A percentile compares a stretch with the other conserved stretches of the same genome.
Conservation (phyloP, 2,888 invertebrate species). For the Dendrolimus houi region DNA sequence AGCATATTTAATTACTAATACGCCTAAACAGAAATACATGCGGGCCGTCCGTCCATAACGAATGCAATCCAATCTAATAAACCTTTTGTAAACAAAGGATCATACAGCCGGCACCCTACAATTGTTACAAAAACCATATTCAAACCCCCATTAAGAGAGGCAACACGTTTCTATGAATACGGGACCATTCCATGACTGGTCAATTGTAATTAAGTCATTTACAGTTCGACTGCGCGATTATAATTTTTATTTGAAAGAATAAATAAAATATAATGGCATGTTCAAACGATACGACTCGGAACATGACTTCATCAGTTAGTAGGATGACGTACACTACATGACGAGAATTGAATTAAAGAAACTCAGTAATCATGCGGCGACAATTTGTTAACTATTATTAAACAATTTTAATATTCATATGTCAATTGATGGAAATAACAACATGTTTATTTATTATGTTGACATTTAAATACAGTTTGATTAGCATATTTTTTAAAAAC, state of each 20-base stretch:
- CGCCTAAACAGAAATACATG: neutral
- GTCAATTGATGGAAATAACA: no score
- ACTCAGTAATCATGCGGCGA: no score
- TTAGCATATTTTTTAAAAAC: no score
- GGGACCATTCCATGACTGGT: constrained; percentile 38
- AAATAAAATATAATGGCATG: neutral
- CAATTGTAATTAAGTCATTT: constrained; percentile 62
- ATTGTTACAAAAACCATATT: neutral
- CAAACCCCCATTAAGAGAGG: neutral
- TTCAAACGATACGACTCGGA: neutral
- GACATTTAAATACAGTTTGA: no score
- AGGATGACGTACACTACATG: no score
- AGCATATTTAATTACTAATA: neutral
- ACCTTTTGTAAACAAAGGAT: neutral
- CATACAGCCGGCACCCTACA: neutral
- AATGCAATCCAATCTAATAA: neutral
- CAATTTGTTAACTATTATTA: no score
- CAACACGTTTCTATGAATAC: constrained; percentile 19
- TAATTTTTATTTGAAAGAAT: neutral
- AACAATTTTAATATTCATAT: no score
- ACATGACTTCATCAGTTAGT: no score
- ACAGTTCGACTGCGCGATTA: neutral
- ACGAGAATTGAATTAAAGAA: no score
- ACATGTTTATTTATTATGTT: no score
- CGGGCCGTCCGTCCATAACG: constrained; percentile 2